A percentile compares a stretch with the other conserved stretches of the same genome.
Conservation (phyloP, 2,797 vertebrate species). For the Eleutherodactylus coqui region DNA sequence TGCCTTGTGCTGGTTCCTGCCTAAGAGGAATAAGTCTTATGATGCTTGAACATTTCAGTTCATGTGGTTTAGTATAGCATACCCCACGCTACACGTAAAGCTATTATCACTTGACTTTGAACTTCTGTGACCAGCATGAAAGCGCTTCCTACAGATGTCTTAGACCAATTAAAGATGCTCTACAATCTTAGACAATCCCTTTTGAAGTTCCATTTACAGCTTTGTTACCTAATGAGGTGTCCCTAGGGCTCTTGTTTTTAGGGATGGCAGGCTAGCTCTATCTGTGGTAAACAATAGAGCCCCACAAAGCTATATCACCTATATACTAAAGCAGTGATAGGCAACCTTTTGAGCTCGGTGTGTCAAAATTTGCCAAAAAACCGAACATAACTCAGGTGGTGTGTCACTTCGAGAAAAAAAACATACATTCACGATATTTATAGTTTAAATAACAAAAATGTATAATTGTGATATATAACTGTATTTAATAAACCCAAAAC, state of each 20-base stretch:
- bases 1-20: not conserved
- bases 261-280: too few relatives aligned
- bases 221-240: not conserved
- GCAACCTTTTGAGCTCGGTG: too few relatives aligned
- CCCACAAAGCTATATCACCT: not conserved
- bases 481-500: too few relatives aligned
- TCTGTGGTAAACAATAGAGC: not conserved
- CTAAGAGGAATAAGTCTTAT: not conserved
- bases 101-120: constrained; percentile 5
- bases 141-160: not conserved
- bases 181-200: not conserved
- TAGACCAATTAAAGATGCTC: not conserved
- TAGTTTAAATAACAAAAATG: too few relatives aligned
- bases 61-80: not conserved
- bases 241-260: not conserved
- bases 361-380: too few relatives aligned
- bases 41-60: not conserved
- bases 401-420: too few relatives aligned
- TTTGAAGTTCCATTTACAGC: not conserved
- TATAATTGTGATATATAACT: too few relatives aligned
- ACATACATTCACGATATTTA: too few relatives aligned
- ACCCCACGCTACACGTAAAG: not conserved
- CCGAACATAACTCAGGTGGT: too few relatives aligned
- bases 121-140: not conserved
- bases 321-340: not conserved